Evolutionary conservation across 2,888 invertebrate genomes (phyloP).

Genomic region (Oxystoma pomonae): DNA sequence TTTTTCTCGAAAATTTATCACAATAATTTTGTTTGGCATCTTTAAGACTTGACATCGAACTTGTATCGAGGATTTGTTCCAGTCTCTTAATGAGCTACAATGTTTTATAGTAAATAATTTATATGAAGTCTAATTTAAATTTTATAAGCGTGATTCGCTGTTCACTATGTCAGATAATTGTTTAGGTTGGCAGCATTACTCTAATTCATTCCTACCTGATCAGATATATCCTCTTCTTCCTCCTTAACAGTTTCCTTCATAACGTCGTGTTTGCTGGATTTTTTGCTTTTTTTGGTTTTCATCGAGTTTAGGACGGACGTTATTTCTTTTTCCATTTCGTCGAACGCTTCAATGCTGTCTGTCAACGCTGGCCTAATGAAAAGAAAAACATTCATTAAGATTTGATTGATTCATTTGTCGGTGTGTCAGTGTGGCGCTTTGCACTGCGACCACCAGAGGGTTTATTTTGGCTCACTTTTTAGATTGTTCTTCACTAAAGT

Average conservation of each 20-base stretch:
- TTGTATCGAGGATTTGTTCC: neutral
- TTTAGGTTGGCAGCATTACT: neutral
- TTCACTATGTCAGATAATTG: neutral
- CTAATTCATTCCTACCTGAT: neutral
- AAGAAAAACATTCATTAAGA: no score
- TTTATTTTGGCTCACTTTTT: no score
- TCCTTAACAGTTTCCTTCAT: neutral
- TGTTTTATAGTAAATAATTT: neutral
- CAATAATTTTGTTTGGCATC: neutral
- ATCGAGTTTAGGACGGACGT: neutral
- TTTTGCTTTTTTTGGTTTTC: neutral
- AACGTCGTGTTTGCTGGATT: neutral
- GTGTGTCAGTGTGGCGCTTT: no score
- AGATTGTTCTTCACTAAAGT: no score
- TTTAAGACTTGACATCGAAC: neutral
- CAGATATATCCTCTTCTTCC: neutral
- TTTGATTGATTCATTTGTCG: no score
- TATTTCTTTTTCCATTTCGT: slow-evolving; percentile 20
- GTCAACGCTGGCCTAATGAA: slow-evolving; percentile 3
- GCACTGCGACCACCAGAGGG: no score
- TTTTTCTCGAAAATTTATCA: neutral
- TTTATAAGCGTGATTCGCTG: no score
- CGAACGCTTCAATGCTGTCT: slow-evolving; percentile 7
- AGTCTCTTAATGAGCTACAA: neutral
- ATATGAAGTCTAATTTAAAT: no score